Conservation (phyloP, 1,140 invertebrate genomes). For the Heterodera carotae region DNA sequence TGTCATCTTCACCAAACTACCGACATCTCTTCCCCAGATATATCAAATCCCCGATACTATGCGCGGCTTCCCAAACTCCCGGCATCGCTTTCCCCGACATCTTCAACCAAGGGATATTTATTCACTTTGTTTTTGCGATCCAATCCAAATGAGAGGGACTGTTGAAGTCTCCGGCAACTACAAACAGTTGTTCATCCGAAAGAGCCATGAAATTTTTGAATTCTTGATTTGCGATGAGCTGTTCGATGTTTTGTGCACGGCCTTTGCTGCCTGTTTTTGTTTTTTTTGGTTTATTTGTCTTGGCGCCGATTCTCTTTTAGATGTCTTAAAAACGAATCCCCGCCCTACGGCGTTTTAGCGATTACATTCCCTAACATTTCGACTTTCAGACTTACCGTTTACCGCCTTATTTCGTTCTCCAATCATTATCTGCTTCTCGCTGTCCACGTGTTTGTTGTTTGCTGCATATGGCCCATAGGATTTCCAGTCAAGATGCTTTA, state of each 20-base stretch:
- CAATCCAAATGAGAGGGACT: slow-evolving; percentile 62
- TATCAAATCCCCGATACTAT: too few relatives aligned
- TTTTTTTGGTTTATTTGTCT: too few relatives aligned
- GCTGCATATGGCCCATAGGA: slow-evolving; percentile 44
- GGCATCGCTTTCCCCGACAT: too few relatives aligned
- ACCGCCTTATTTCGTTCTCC: slow-evolving; percentile 38
- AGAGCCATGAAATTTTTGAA: slow-evolving; percentile 33
- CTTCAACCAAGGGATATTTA: neutral
- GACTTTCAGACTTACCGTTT: slow-evolving; percentile 11
- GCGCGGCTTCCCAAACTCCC: too few relatives aligned
- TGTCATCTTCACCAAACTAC: too few relatives aligned
- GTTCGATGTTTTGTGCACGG: slow-evolving; percentile 44
- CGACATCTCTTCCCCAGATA: too few relatives aligned
- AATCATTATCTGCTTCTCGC: slow-evolving; percentile 39
- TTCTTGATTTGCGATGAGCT: slow-evolving; percentile 27
- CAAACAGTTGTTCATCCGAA: slow-evolving; percentile 43
- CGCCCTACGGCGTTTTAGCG: too few relatives aligned
- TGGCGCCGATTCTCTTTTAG: too few relatives aligned
- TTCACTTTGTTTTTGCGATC: slow-evolving; percentile 52
- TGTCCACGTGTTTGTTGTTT: slow-evolving; percentile 47
- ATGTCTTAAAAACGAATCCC: too few relatives aligned
- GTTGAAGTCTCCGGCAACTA: slow-evolving; percentile 62
- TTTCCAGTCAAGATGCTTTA: slow-evolving; percentile 40
- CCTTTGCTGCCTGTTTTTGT: slow-evolving; percentile 21
- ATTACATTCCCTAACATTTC: too few relatives aligned